A percentile compares a stretch with the other conserved stretches of the same genome.
Conservation (phyloP, 2,797 vertebrate species). For the Tokudaia tokunoshimensis region DNA sequence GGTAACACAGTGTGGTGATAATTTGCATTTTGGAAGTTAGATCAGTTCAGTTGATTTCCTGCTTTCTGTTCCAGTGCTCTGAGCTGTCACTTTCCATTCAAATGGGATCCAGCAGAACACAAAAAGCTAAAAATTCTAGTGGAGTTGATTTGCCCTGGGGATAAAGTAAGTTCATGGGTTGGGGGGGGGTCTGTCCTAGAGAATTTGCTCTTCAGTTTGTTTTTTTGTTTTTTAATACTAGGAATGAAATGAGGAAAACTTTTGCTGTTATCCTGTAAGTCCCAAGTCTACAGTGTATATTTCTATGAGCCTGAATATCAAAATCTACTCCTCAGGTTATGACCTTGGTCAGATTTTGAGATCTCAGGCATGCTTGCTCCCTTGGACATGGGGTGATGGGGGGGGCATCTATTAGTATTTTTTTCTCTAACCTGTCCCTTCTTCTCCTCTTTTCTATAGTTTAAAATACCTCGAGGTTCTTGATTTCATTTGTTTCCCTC, state of each 20-base stretch:
- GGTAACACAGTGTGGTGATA: not conserved
- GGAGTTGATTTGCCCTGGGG: slow-evolving; percentile 39
- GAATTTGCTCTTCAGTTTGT: slow-evolving; percentile 20
- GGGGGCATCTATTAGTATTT: not conserved
- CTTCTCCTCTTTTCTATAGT: not conserved
- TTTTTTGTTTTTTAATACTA: not conserved
- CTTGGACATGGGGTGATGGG: not conserved
- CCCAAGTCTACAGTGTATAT: not conserved
- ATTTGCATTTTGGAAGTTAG: slow-evolving; percentile 55
- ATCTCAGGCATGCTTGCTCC: not conserved
- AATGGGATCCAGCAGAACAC: slow-evolving; percentile 25
- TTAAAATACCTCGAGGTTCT: not conserved
- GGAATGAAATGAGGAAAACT: not conserved
- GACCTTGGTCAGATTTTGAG: not conserved
- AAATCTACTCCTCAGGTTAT: not conserved
- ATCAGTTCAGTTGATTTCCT: slow-evolving; percentile 73
- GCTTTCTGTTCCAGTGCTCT: slow-evolving; percentile 70
- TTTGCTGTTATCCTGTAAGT: not conserved
- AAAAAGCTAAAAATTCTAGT: slow-evolving; percentile 59
- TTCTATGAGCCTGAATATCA: not conserved
- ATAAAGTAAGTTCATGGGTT: slow-evolving; percentile 58
- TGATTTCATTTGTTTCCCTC: slow-evolving; percentile 12
- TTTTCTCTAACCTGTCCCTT: not conserved
- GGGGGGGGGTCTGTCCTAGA: not conserved
- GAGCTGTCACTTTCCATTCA: slow-evolving; percentile 65